Evolutionary conservation across 2,797 vertebrate species (phyloP).

Genomic region (Coluber constrictor): DNA sequence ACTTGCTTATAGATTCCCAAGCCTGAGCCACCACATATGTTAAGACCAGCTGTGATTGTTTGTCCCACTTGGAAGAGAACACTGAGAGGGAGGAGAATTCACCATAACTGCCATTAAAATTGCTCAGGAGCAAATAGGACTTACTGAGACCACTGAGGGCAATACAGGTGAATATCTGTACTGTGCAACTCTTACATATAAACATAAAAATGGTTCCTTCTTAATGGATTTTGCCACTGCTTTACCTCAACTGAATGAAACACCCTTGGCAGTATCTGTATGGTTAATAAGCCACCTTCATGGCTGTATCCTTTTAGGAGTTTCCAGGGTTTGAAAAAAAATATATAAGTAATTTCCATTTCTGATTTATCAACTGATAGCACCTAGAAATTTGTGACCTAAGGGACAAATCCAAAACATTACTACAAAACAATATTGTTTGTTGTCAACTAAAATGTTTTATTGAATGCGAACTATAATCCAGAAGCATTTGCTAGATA

Average conservation of each 20-base stretch:
- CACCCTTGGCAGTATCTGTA: constrained; percentile 37
- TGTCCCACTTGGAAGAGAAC: background rate
- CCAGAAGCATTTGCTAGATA: constrained; percentile 59
- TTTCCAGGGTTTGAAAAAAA: constrained; percentile 54
- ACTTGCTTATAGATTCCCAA: background rate
- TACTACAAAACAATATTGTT: constrained; percentile 65
- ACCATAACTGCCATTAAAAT: background rate
- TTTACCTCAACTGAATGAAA: constrained; percentile 17
- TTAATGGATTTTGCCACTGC: background rate
- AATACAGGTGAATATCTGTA: background rate
- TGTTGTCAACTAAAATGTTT: constrained; percentile 56
- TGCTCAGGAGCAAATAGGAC: background rate
- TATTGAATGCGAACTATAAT: constrained; percentile 59
- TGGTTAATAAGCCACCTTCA: constrained; percentile 41
- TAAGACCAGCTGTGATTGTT: background rate
- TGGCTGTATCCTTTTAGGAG: constrained; percentile 53
- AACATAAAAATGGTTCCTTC: background rate
- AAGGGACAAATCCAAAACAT: constrained; percentile 67
- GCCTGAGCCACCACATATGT: background rate
- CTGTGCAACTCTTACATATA: background rate
- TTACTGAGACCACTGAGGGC: background rate
- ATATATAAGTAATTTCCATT: constrained; percentile 61
- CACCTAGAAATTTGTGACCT: constrained; percentile 58
- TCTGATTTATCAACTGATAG: constrained; percentile 63
- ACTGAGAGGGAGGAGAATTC: background rate